phyloP scores from a whole-genome alignment of 2,113 vertebrate species.

The Callaeas wilsoni region DNA sequence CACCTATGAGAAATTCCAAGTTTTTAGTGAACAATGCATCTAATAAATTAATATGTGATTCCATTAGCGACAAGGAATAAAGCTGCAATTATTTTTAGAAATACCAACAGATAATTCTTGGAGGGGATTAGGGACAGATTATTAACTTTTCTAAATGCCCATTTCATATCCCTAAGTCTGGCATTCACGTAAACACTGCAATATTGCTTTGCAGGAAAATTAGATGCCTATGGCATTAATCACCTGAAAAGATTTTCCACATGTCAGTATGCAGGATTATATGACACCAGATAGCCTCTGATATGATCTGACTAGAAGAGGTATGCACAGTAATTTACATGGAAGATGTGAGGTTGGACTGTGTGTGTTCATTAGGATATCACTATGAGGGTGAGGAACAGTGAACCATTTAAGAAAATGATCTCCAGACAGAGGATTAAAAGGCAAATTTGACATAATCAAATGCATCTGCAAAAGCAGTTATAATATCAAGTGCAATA shows the following conservation, averaged over 20 bases:
- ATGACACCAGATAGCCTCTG: not conserved
- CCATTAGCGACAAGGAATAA: not conserved
- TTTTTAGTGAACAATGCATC: not conserved
- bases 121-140: constrained; percentile 2
- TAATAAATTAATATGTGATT: not conserved
- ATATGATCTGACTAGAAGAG: not conserved
- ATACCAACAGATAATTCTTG: not conserved
- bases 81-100: constrained; percentile 6
- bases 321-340: not conserved
- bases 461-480: constrained; percentile 9
- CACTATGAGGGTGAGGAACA: not conserved
- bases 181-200: not conserved
- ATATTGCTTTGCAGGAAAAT: not conserved
- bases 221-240: constrained; percentile 1
- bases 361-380: not conserved
- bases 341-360: not conserved
- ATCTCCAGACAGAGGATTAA: constrained; percentile 14
- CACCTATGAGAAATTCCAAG: not conserved
- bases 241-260: not conserved
- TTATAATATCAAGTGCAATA: not conserved
- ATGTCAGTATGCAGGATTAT: not conserved
- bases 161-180: not conserved
- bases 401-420: not conserved
- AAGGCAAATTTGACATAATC: not conserved
- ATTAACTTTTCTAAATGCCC: constrained; percentile 30